These are phyloP conservation scores for Amiota mariae DNA, from an alignment of 2,888 invertebrate genomes.

Conservation along the genomic window DNA sequence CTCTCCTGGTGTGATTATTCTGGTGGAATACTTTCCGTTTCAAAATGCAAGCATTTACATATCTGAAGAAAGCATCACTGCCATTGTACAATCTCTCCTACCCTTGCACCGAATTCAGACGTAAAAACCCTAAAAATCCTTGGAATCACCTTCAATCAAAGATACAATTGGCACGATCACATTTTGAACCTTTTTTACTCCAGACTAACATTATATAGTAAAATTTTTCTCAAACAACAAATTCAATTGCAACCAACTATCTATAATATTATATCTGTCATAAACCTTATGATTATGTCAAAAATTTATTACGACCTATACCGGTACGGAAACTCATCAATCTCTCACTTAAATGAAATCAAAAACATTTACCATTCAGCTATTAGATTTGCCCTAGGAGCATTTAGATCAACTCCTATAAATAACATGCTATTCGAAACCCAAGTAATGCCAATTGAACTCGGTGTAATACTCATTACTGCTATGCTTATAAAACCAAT, in stretches of 20 bases:
- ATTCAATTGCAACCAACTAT: neutral
- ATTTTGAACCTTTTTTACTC: neutral
- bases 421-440: neutral
- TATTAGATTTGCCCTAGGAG: slow-evolving; percentile 1
- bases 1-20: neutral
- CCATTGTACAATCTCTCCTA: neutral
- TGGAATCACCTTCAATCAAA: too few relatives aligned
- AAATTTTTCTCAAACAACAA: neutral
- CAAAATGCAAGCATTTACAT: neutral
- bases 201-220: neutral
- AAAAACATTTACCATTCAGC: neutral
- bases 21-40: too few relatives aligned
- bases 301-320: neutral
- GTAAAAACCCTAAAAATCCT: neutral
- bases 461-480: neutral
- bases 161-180: neutral
- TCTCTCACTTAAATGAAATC: neutral
- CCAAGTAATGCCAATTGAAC: neutral
- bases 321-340: neutral
- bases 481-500: neutral
- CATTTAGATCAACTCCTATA: slow-evolving; percentile 1
- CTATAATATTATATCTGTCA: neutral
- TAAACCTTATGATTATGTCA: neutral
- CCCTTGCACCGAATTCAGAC: neutral
- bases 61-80: neutral